These are phyloP conservation scores for Paedocypris sp. DNA, from an alignment of 2,113 vertebrate genomes.

Conservation along the genomic window DNA sequence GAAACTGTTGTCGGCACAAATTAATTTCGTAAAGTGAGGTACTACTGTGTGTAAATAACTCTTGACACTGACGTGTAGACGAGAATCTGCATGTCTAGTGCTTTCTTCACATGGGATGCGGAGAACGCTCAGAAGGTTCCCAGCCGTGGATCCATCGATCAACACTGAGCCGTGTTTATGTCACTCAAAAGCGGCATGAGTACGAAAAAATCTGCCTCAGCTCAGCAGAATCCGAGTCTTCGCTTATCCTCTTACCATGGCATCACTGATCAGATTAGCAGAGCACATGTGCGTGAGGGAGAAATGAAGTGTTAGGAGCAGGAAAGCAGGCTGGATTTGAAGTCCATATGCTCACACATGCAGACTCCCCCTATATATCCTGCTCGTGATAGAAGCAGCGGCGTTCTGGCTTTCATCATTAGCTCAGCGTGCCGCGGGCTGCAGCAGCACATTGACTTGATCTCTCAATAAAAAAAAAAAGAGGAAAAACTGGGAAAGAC, in stretches of 20 bases:
- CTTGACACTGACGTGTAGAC: too few relatives aligned
- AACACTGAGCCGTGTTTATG: conserved; percentile 32
- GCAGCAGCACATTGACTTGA: conserved; percentile 51
- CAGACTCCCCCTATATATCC: background rate
- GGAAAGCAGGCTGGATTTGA: background rate
- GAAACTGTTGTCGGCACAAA: too few relatives aligned
- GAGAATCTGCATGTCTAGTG: conserved; percentile 1
- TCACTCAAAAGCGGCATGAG: conserved; percentile 5
- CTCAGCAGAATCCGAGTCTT: conserved; percentile 16
- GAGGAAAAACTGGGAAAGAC: background rate
- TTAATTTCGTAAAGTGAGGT: too few relatives aligned
- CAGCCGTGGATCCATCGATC: conserved; percentile 25
- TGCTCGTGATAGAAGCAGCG: conserved; percentile 35
- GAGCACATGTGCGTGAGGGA: background rate
- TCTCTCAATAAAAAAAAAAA: conserved; percentile 45
- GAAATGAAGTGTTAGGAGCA: background rate
- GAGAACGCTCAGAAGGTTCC: too few relatives aligned
- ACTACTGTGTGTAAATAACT: too few relatives aligned
- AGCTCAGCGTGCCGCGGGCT: conserved; percentile 44
- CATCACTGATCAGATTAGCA: conserved; percentile 27
- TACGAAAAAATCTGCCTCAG: conserved; percentile 6
- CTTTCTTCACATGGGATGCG: too few relatives aligned
- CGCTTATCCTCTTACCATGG: conserved; percentile 26
- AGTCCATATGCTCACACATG: background rate
- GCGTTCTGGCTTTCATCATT: conserved; percentile 51